Evolutionary conservation across 1,140 invertebrate genomes (phyloP).

Genomic region (Cyphomyrmex costatus): DNA sequence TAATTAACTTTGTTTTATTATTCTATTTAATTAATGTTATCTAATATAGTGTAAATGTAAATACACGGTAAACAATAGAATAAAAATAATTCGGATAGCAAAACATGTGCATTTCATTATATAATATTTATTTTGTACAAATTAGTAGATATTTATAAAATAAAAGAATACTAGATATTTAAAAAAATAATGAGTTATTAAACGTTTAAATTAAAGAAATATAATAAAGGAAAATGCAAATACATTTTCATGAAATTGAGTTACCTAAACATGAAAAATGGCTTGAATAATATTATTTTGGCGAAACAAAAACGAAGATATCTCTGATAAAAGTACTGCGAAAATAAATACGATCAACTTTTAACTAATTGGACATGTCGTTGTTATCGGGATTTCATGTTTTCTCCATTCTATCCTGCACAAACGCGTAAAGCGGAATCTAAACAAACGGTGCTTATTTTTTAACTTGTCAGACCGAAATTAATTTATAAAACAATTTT

Average conservation of each 20-base stretch:
- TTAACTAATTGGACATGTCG: slow-evolving; percentile 24
- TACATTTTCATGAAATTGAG: neutral
- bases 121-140: neutral
- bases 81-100: neutral
- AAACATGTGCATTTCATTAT: neutral
- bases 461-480: slow-evolving; percentile 10
- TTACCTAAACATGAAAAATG: slow-evolving; percentile 2
- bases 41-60: neutral
- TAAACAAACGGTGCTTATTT: slow-evolving; percentile 34
- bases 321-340: neutral
- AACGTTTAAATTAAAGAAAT: neutral
- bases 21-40: slow-evolving; percentile 5
- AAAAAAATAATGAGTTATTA: no score
- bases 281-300: slow-evolving; percentile 1
- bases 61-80: neutral
- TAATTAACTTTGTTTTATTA: neutral
- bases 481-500: slow-evolving; percentile 39
- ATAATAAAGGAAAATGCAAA: neutral
- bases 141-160: neutral
- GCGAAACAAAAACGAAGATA: slow-evolving; percentile 9
- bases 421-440: neutral
- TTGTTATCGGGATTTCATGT: slow-evolving; percentile 22
- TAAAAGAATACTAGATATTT: neutral
- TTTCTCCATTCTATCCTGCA: neutral
- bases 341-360: slow-evolving; percentile 35